Base-by-base conservation (phyloP, 2,888 invertebrate species). In the Drosophila peninsularis region DNA sequence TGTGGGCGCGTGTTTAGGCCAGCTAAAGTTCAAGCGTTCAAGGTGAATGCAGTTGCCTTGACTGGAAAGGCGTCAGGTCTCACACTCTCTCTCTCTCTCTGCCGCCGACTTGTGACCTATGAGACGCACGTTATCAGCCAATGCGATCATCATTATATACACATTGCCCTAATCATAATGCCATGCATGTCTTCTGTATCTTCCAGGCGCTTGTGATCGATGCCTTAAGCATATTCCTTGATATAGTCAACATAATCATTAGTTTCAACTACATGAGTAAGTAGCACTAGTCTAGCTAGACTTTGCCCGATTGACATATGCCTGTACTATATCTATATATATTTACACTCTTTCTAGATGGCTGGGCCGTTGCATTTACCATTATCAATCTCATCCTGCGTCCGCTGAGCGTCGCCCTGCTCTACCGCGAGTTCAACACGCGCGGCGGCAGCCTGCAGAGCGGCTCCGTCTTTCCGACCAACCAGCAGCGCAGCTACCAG, bases 121-220 rank as follows among this genome's bases (percentile, higher is more conserved):
- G 42, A 42, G 42, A 13, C 13, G 13, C 13, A 6, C 10, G 41
- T 27, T 13, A 19, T 45, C 47, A 56, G 60, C n/a, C 10, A 34
- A 17, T 32, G 32, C 32, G 9, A 21, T 32, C 9, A 19, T 56
- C 45, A 60, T 44, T 44, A 36, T 53, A 39, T 19, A 17, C 6
- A 52, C 24, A 50, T 39, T 47, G 45, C 27, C 44, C 41, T 34
- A 13, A 14, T 34, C 37, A 44, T 32, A 47, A 32, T 47, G 17
- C 7, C 47, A 32, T 47, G 45, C 45, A 47, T 62, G 37, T 55
- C 36, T 49, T 52, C n/a, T 61, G 19, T 37, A 44, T 39, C 53
- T 64, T 71, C 41, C 90, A 93, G 92, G 93, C 92, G 74, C 90
- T 92, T 78, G 88, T 92, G 71, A 92, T 92, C 74, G 81, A 92